Conservation (phyloP, 2,888 invertebrate genomes). For the Physocephala rufipes region DNA sequence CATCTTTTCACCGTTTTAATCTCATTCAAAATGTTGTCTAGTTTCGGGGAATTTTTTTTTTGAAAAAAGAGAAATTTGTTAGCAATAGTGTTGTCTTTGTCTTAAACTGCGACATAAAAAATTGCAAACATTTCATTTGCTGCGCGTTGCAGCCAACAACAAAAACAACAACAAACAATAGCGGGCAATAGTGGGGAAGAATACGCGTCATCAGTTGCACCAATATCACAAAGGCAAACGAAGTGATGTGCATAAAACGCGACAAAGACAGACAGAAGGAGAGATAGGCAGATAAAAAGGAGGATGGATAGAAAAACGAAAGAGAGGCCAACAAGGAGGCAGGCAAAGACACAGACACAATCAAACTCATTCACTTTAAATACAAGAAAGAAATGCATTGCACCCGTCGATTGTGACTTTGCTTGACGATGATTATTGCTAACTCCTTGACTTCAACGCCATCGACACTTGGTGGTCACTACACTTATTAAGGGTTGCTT, state of each 20-base stretch:
- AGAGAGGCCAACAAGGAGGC: too few species aligned
- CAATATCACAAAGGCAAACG: background rate
- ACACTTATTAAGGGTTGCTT: constrained; percentile 6
- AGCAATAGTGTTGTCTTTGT: too few species aligned
- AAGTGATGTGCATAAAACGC: background rate
- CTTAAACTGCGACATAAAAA: background rate
- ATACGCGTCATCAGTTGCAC: background rate
- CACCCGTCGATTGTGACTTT: background rate
- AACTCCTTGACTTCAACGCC: background rate
- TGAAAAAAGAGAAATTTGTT: too few species aligned
- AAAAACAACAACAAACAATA: constrained; percentile 4
- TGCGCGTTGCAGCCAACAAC: background rate
- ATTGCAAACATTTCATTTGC: background rate
- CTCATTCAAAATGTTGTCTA: too few species aligned
- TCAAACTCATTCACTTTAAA: too few species aligned
- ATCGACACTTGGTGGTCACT: background rate
- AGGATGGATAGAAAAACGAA: too few species aligned
- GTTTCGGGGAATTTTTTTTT: too few species aligned
- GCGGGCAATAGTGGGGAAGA: background rate
- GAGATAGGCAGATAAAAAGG: too few species aligned
- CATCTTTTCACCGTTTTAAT: too few species aligned
- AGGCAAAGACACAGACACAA: too few species aligned
- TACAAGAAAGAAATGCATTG: constrained; percentile 13
- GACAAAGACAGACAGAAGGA: background rate
- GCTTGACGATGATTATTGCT: constrained; percentile 25